Evolutionary conservation across 2,113 vertebrate genomes (phyloP).

Genomic region (Pterocles burchelli): DNA sequence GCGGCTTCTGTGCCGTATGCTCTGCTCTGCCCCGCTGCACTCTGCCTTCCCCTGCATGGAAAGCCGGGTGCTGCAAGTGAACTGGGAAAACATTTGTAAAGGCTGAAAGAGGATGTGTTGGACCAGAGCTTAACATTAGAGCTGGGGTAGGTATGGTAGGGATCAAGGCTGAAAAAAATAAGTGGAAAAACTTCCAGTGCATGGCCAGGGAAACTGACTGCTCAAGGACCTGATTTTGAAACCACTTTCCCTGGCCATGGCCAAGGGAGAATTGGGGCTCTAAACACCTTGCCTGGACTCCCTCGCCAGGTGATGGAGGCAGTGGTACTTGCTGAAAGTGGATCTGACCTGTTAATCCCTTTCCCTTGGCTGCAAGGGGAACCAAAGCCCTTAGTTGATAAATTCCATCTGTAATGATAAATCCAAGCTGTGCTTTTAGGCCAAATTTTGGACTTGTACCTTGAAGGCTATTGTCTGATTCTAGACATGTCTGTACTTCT

Average conservation of each 20-base stretch:
- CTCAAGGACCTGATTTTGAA: no score
- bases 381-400: not conserved
- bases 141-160: not conserved
- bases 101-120: accelerated
- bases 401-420: not conserved
- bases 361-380: not conserved
- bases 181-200: not conserved
- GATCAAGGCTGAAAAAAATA: not conserved
- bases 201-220: no score
- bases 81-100: not conserved
- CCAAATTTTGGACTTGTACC: not conserved
- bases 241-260: not conserved
- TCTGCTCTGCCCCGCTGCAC: not conserved
- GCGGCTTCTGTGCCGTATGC: accelerated
- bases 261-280: not conserved
- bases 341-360: not conserved
- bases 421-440: not conserved
- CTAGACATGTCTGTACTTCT: not conserved
- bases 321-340: not conserved
- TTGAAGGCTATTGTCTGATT: not conserved
- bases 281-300: not conserved
- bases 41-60: not conserved
- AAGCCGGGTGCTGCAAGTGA: not conserved
- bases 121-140: not conserved
- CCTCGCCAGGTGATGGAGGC: not conserved